A percentile compares a stretch with the other conserved stretches of the same genome.
Conservation (phyloP, 2,888 invertebrate genomes). For the Sericinus montela region DNA sequence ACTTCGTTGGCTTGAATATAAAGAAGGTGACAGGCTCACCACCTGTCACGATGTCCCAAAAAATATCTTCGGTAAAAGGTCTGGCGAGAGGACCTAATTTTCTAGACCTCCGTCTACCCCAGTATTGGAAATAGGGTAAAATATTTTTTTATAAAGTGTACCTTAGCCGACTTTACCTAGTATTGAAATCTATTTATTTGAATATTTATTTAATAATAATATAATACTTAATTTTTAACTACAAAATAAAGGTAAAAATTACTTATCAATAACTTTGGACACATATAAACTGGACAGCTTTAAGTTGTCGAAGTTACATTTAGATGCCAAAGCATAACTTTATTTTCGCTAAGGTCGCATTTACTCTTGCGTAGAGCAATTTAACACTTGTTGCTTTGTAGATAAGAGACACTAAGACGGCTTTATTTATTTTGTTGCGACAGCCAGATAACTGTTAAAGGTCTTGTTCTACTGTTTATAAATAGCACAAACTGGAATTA, state of each 20-base stretch:
- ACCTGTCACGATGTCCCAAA: too few species aligned
- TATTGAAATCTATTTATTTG: too few species aligned
- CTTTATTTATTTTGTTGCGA: not conserved
- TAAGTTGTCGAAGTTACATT: slow-evolving; percentile 33
- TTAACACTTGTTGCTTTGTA: not conserved
- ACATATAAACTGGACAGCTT: slow-evolving; percentile 17
- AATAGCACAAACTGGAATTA: not conserved
- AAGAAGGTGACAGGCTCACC: too few species aligned
- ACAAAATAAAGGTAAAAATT: not conserved
- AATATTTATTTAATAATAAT: too few species aligned
- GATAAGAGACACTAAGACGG: not conserved
- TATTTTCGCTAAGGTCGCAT: slow-evolving; percentile 10
- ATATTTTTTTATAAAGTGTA: too few species aligned
- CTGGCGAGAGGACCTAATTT: too few species aligned
- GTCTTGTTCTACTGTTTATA: not conserved
- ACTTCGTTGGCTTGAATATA: too few species aligned
- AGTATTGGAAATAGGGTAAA: too few species aligned
- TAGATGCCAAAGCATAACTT: slow-evolving; percentile 24
- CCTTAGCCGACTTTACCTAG: too few species aligned
- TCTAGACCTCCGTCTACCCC: too few species aligned
- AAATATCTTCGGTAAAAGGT: too few species aligned
- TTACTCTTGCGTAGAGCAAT: not conserved
- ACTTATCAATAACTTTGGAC: not conserved
- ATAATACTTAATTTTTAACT: too few species aligned
- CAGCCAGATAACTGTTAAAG: not conserved